phyloP scores from a whole-genome alignment of 2,113 vertebrate species.

The Turdus rufiventris region DNA sequence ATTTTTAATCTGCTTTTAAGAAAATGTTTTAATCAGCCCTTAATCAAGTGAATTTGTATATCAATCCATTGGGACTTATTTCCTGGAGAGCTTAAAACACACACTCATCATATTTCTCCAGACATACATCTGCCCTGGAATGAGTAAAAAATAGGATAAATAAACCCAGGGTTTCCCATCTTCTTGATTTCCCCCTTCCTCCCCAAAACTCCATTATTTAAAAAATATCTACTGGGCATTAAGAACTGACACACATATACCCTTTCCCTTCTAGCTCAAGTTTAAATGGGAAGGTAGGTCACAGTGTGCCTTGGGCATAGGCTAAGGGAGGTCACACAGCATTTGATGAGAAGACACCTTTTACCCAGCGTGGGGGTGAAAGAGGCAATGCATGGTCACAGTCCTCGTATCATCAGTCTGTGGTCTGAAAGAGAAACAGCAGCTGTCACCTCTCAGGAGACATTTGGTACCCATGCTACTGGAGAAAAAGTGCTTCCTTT shows the following conservation, averaged over 20 bases:
- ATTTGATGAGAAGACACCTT: neutral
- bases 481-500: neutral
- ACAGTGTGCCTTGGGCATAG: neutral
- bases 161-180: neutral
- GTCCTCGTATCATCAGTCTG: fast-evolving
- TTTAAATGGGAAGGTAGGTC: neutral
- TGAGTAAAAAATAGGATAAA: neutral
- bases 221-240: neutral
- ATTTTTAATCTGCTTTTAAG: neutral
- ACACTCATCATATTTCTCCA: neutral
- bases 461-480: neutral
- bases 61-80: neutral
- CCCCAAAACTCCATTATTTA: neutral
- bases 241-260: neutral
- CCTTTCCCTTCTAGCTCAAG: neutral
- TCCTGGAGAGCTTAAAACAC: neutral
- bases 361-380: neutral
- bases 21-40: neutral
- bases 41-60: neutral
- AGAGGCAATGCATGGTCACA: neutral
- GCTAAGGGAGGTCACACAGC: neutral
- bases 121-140: neutral
- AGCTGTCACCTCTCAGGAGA: neutral
- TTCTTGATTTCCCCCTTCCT: neutral
- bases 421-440: neutral